Conservation (phyloP, 2,113 vertebrate genomes). For the Eublepharis macularius region DNA sequence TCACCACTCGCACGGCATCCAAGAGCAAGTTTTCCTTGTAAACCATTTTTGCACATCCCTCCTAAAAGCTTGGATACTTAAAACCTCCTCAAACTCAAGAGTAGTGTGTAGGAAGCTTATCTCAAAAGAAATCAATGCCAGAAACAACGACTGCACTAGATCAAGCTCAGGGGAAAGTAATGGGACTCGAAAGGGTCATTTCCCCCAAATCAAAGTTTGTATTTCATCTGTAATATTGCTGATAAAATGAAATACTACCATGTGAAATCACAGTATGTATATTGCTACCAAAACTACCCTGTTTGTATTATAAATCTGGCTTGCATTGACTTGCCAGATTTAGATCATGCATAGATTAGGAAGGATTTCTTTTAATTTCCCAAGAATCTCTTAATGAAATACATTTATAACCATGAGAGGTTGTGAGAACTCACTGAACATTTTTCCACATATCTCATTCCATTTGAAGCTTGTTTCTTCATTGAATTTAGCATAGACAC, state of each 20-base stretch:
- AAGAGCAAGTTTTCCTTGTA: conserved; percentile 42
- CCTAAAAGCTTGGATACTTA: conserved; percentile 61
- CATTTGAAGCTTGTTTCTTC: conserved; percentile 65
- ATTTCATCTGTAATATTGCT: conserved; percentile 68
- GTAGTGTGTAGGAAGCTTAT: conserved; percentile 53
- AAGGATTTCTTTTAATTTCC: conserved; percentile 62
- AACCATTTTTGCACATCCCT: conserved; percentile 68
- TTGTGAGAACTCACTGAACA: conserved; percentile 52
- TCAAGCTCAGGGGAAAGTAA: conserved; percentile 62
- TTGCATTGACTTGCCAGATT: conserved; percentile 64
- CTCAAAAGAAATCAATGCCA: conserved; percentile 62
- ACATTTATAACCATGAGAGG: conserved; percentile 57
- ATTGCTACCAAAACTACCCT: conserved; percentile 54
- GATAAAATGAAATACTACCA: conserved; percentile 72
- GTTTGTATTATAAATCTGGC: conserved; percentile 56
- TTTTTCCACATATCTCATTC: conserved; percentile 55
- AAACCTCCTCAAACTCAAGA: conserved; percentile 58
- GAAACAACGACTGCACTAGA: conserved; percentile 71
- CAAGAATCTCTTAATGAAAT: conserved; percentile 68
- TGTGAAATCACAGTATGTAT: conserved; percentile 64
- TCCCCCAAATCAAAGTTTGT: conserved; percentile 68
- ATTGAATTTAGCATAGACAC: conserved; percentile 63
- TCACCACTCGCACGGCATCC: no score
- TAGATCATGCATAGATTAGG: conserved; percentile 67
- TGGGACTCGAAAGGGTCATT: conserved; percentile 64